Evolutionary conservation across 1,140 invertebrate species (phyloP).

Genomic region (Tetragnatha versicolor): DNA sequence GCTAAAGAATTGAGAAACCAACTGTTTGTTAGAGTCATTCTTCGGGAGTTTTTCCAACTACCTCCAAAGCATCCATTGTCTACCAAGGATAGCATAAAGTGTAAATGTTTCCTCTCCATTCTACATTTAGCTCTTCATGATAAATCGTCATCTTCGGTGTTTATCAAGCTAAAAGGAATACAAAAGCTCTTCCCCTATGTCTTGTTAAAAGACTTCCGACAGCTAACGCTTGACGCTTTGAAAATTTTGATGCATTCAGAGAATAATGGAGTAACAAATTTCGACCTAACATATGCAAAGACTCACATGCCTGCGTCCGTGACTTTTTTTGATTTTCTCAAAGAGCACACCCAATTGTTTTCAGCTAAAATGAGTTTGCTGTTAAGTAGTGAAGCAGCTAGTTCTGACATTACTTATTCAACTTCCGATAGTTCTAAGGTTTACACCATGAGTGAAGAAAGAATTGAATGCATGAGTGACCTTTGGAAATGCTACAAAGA

Average conservation of each 20-base stretch:
- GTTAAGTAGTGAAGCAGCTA: background rate
- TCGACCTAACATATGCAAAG: background rate
- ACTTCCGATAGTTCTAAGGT: background rate
- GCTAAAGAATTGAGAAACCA: constrained; percentile 17
- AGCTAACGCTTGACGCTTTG: background rate
- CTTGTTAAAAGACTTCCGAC: constrained; percentile 3
- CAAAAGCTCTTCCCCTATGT: constrained; percentile 1
- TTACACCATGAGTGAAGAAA: constrained; percentile 6
- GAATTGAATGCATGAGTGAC: constrained; percentile 15
- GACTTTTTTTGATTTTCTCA: constrained; percentile 3
- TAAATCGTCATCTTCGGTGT: background rate
- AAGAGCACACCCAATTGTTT: constrained; percentile 15
- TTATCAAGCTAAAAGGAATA: constrained; percentile 23
- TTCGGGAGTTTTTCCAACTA: constrained; percentile 29
- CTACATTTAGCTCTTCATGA: constrained; percentile 3
- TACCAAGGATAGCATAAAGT: background rate
- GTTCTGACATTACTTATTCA: background rate
- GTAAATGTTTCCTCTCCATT: constrained; percentile 22
- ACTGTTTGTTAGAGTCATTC: constrained; percentile 32
- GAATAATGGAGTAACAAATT: background rate
- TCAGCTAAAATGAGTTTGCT: background rate
- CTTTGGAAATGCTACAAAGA: constrained; percentile 30
- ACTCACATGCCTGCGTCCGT: background rate
- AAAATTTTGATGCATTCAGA: constrained; percentile 41
- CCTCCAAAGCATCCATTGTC: background rate